Percentiles rank a stretch among this genome's conserved stretches.
Evolutionary conservation across 2,113 vertebrate genomes (phyloP).

Genomic region (Cryptomyrus ogoouensis): DNA sequence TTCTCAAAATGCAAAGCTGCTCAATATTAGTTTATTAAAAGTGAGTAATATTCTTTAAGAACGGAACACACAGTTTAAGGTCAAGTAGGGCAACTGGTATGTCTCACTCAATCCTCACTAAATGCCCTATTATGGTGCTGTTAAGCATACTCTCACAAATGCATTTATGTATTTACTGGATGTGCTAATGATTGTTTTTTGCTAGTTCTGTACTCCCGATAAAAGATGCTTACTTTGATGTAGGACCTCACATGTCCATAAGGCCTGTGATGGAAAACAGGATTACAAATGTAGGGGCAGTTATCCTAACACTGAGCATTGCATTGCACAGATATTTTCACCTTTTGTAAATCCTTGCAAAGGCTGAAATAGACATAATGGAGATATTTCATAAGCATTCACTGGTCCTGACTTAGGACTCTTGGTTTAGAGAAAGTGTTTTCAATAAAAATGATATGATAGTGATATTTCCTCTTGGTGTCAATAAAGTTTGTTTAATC

Average conservation of each 20-base stretch:
- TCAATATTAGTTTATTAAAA: background rate
- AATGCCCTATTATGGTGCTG: background rate
- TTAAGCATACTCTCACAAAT: background rate
- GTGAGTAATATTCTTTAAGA: background rate
- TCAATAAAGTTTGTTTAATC: background rate
- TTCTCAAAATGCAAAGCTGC: background rate
- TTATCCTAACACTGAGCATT: conserved; percentile 16
- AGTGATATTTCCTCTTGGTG: background rate
- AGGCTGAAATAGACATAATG: conserved; percentile 13
- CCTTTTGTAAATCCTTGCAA: background rate
- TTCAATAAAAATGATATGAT: background rate
- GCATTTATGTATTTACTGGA: conserved; percentile 28
- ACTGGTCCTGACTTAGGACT: conserved; percentile 19
- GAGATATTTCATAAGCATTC: conserved; percentile 15
- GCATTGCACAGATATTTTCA: conserved; percentile 33
- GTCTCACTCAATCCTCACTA: background rate
- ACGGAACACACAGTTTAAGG: background rate
- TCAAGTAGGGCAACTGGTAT: background rate
- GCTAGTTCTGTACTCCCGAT: background rate
- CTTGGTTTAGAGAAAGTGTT: background rate
- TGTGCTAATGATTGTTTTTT: background rate
- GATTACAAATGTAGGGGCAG: conserved; percentile 28
- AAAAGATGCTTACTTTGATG: background rate
- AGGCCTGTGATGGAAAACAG: conserved; percentile 37
- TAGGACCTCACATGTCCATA: conserved; percentile 23